Percentiles rank a stretch among this genome's conserved stretches.
phyloP scores from a whole-genome alignment of 92 coral and sea anemone species.

The Phenganax stokvisi region DNA sequence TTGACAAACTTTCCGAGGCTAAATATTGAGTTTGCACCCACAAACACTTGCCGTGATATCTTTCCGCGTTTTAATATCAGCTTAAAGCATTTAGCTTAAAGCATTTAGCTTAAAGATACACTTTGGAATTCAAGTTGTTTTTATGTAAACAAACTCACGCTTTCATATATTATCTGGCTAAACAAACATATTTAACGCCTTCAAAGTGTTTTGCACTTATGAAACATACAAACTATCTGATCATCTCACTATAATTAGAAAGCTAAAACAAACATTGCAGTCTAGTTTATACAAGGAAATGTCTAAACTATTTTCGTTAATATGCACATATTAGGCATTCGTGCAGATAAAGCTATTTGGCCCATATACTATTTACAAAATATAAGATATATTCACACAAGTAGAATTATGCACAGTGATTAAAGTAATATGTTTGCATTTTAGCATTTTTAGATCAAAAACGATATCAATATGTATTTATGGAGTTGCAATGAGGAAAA shows the following conservation, averaged over 20 bases:
- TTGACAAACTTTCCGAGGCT: too few relatives aligned
- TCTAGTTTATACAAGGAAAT: not conserved
- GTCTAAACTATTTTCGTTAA: not conserved
- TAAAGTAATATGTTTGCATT: too few relatives aligned
- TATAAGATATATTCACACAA: too few relatives aligned
- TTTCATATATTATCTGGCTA: not conserved
- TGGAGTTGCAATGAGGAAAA: too few relatives aligned
- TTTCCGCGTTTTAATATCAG: not conserved
- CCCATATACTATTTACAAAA: not conserved
- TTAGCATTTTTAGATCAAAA: too few relatives aligned
- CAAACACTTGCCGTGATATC: not conserved
- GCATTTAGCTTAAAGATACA: not conserved
- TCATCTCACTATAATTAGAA: not conserved
- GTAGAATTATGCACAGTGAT: too few relatives aligned
- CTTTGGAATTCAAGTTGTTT: not conserved
- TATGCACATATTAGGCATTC: not conserved
- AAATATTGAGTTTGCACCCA: not conserved
- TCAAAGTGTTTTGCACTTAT: not conserved
- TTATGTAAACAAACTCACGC: constrained; percentile 6
- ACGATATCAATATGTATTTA: too few relatives aligned
- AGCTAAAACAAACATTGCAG: not conserved
- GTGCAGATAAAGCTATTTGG: not conserved
- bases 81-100: not conserved
- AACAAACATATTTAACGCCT: constrained; percentile 5
- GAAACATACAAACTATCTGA: not conserved